Conservation (phyloP, 1,140 invertebrate genomes). For the Formica selysi region DNA sequence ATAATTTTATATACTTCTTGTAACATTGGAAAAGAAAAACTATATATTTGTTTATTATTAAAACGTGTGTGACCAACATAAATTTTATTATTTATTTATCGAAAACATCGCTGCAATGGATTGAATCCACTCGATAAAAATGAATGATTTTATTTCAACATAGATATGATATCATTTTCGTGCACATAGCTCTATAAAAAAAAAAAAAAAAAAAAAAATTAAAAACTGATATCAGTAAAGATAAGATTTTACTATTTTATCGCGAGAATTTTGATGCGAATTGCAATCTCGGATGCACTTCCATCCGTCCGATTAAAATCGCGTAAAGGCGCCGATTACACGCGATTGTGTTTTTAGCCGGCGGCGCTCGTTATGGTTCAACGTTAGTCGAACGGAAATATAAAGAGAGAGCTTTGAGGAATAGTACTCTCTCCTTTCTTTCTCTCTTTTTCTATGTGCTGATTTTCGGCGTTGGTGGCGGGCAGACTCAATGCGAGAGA, state of each 20-base stretch:
- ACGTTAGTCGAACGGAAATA: conserved; percentile 13
- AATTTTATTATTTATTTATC: background rate
- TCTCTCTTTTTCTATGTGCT: background rate
- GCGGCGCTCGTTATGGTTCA: conserved; percentile 10
- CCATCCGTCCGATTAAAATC: conserved; percentile 43
- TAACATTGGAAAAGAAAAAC: too few species aligned
- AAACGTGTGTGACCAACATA: background rate
- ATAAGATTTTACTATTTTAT: conserved; percentile 46
- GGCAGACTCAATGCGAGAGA: conserved; percentile 24
- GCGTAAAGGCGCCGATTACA: conserved; percentile 40
- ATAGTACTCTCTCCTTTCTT: background rate
- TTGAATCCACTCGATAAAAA: background rate
- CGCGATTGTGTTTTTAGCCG: conserved; percentile 20
- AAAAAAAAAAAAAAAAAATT: conserved; percentile 6
- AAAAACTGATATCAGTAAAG: background rate
- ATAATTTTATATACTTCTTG: background rate
- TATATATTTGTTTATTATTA: background rate
- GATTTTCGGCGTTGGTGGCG: conserved; percentile 56
- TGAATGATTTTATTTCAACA: background rate
- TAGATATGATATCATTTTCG: background rate
- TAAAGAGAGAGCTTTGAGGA: conserved; percentile 9
- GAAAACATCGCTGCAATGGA: background rate
- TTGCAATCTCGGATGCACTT: conserved; percentile 6
- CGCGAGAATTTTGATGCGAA: background rate
- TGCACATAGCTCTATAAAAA: background rate